Conservation (phyloP, 2,113 vertebrate genomes). For the Urocynchramus pylzowi region DNA sequence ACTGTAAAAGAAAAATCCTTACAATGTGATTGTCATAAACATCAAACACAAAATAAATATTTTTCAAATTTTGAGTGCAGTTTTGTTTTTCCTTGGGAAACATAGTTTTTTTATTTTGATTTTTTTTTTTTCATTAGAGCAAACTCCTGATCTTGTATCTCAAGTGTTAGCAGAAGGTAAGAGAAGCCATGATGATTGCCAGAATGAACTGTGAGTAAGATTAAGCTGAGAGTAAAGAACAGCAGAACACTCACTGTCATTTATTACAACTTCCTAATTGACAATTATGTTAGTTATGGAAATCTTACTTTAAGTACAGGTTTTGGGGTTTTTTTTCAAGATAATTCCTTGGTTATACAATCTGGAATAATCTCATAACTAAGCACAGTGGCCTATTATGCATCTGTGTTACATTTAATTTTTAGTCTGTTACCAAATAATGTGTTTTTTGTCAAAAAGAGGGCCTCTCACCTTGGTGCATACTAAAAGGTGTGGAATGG, state of each 20-base stretch:
- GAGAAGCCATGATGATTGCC: not conserved
- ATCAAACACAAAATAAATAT: not conserved
- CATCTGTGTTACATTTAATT: not conserved
- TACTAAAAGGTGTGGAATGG: not conserved
- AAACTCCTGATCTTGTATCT: not conserved
- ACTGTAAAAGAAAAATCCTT: not conserved
- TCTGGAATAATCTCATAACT: not conserved
- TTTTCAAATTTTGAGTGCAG: not conserved
- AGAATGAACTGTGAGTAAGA: not conserved
- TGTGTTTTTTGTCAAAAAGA: not conserved
- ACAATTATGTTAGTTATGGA: not conserved
- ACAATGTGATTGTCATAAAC: not conserved
- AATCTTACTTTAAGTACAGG: not conserved
- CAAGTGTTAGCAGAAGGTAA: not conserved
- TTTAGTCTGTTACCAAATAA: not conserved
- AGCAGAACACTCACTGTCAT: not conserved
- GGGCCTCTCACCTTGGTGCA: not conserved
- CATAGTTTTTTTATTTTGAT: not conserved
- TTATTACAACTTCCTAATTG: not conserved
- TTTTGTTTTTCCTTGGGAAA: not conserved
- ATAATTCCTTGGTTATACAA: not conserved
- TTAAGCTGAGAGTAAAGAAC: not conserved
- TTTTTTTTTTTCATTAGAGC: not conserved
- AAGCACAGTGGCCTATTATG: not conserved
- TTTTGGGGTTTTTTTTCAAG: not conserved